Evolutionary conservation across 2,797 vertebrate species (phyloP).

Genomic region (Catamblyrhynchus diadema): DNA sequence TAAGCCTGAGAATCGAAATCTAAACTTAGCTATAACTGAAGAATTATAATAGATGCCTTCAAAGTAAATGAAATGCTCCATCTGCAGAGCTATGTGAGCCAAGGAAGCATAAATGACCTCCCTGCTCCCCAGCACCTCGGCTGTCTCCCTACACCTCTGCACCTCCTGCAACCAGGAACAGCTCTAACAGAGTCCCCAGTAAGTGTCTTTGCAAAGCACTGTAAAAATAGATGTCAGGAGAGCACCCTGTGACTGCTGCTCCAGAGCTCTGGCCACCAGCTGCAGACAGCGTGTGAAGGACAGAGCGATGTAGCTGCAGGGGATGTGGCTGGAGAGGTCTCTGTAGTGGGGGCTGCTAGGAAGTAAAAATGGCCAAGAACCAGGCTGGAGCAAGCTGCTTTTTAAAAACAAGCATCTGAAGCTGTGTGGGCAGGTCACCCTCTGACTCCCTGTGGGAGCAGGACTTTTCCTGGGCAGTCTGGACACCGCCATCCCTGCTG

Average conservation of each 20-base stretch:
- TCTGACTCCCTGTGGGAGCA: neutral
- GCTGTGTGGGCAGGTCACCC: neutral
- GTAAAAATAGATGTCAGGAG: neutral
- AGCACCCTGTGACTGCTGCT: neutral
- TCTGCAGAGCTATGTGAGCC: neutral
- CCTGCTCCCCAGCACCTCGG: accelerated
- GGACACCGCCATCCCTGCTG: neutral
- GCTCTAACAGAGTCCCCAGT: neutral
- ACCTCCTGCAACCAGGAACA: neutral
- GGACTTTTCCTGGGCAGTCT: neutral
- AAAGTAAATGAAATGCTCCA: neutral
- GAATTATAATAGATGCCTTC: neutral
- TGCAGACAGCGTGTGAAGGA: neutral
- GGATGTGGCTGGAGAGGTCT: neutral
- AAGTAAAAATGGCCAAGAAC: neutral
- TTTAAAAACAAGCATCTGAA: neutral
- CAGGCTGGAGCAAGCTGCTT: neutral
- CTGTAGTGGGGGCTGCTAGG: neutral
- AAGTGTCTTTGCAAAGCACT: neutral
- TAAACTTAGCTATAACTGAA: neutral
- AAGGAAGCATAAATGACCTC: neutral
- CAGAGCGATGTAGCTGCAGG: neutral
- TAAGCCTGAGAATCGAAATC: neutral
- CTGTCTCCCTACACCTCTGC: neutral
- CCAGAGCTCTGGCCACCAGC: neutral